These are phyloP conservation scores for Struthio camelus DNA, from an alignment of 2,113 vertebrate species.

Conservation along the genomic window DNA sequence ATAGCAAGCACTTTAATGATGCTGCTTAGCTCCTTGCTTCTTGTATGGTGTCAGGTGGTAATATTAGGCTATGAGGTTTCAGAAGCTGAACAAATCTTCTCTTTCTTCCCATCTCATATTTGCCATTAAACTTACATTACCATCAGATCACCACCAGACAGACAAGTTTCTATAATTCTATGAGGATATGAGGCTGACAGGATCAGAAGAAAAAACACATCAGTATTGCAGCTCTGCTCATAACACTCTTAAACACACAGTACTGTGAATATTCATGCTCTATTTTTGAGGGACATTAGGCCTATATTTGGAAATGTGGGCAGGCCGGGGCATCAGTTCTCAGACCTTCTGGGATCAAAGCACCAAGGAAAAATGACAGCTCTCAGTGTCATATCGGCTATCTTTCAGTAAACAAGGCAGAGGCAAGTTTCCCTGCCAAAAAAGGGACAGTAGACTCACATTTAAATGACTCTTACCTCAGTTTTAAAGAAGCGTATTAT, in stretches of 20 bases:
- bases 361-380: background rate
- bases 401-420: background rate
- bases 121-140: background rate
- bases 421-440: background rate
- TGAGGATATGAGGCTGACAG: background rate
- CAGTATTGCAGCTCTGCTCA: background rate
- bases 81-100: constrained; percentile 12
- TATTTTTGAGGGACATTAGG: background rate
- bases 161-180: constrained; percentile 31
- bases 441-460: background rate
- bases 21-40: background rate
- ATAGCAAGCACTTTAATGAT: background rate
- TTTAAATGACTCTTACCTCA: background rate
- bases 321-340: background rate
- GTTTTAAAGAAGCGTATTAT: background rate
- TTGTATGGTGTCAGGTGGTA: background rate
- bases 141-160: background rate
- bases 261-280: background rate
- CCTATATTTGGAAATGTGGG: background rate
- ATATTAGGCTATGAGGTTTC: background rate
- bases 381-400: background rate
- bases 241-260: background rate
- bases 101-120: background rate
- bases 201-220: background rate
- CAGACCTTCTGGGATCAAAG: background rate